phyloP scores from a whole-genome alignment of 2,888 invertebrate species.

The Machimus atricapillus region DNA sequence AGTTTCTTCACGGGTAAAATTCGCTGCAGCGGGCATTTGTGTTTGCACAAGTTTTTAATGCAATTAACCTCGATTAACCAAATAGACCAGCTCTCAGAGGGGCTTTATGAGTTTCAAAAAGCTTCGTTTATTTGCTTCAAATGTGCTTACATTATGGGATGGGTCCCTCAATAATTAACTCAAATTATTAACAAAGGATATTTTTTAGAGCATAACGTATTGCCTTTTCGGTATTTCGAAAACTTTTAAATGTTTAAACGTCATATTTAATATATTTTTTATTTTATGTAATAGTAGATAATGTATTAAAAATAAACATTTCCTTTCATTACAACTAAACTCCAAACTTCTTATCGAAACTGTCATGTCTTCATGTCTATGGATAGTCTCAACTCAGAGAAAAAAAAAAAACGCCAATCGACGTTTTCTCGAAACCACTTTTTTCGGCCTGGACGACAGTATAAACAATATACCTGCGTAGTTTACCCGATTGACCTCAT shows the following conservation, averaged over 20 bases:
- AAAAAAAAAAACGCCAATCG: too few species aligned
- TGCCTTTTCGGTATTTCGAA: background rate
- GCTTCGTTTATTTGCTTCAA: background rate
- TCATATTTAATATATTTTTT: too few species aligned
- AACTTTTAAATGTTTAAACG: background rate
- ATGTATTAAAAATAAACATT: too few species aligned
- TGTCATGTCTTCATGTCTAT: too few species aligned
- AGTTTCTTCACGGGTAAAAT: constrained; percentile 20
- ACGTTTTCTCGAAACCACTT: too few species aligned
- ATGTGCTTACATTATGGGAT: background rate
- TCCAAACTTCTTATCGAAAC: too few species aligned
- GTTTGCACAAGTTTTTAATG: background rate
- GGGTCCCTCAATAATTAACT: background rate
- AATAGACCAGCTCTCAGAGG: background rate
- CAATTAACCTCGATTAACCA: constrained; percentile 2
- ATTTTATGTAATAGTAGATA: too few species aligned
- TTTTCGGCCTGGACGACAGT: too few species aligned
- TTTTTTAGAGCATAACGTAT: background rate
- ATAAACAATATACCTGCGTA: too few species aligned
- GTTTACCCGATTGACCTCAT: too few species aligned
- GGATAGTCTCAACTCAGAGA: too few species aligned
- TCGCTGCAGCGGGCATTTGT: constrained; percentile 4
- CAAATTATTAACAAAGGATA: background rate
- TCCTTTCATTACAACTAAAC: too few species aligned
- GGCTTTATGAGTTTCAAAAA: background rate